Evolutionary conservation across 1,140 invertebrate species (phyloP), one percentile per base, ranked within the genome.

Genomic region (Halyomorpha halys): DNA sequence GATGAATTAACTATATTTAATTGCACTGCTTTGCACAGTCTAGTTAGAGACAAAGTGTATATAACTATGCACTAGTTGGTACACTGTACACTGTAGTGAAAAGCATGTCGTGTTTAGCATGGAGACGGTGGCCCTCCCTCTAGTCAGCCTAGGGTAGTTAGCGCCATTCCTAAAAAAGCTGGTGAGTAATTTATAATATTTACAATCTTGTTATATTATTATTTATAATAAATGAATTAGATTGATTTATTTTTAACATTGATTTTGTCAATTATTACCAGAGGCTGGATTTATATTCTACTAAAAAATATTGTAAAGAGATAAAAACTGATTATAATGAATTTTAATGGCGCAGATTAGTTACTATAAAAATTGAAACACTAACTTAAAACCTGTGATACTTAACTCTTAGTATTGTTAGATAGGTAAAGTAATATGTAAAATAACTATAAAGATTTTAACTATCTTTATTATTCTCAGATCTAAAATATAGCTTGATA

Each of bases 71-170:
- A 64, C 51, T 59, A 64, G 53, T 64, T 59, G 34, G 54, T 44
- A 56, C 53, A 59, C 53, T 64, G 54, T 44, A 56, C 53, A 59
- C 53, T 64, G 63, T 64, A 64, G 63, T 59, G 53, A 59, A 59
- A 5, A 16, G 63, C 63, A 64, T 64, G 63, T 27, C 34, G 53
- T 64, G 63, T 64, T 64, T 66, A 66, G 65, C 65, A 66, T 62
- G 65, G 65, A 61, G 65, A 47, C 30, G 47, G 47, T 61, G 65
- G 19, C 39, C 59, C 16, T 44, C 21, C 45, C 54, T 47, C 44
- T 65, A 66, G 45, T 45, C 59, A 61, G 25, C 65, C 65, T 30
- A 61, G 65, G 65, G 65, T 66, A 45, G 65, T 66, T 51, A 61
- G 61, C 61, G 59, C 54, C 65, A 66, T 66, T 53, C 65, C 65